A percentile compares a stretch with the other conserved stretches of the same genome.
Conservation (phyloP, 2,113 vertebrate genomes). For the Prunella himalayana region DNA sequence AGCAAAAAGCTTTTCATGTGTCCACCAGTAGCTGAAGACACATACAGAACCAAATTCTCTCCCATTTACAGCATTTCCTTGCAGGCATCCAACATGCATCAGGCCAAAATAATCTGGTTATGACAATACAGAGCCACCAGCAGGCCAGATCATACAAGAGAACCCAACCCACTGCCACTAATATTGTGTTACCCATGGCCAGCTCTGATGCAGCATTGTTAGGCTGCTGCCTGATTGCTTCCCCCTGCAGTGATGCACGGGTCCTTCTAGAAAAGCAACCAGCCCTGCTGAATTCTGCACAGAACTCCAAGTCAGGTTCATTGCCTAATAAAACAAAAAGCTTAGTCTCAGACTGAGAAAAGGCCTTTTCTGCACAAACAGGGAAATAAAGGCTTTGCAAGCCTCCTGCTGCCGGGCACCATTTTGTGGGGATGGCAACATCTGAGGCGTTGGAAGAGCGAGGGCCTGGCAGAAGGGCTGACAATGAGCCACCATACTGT, state of each 20-base stretch:
- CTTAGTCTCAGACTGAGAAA: background rate
- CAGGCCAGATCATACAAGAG: background rate
- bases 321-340: background rate
- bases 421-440: background rate
- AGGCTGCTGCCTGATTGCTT: accelerated
- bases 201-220: background rate
- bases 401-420: background rate
- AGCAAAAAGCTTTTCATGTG: background rate
- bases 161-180: background rate
- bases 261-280: background rate
- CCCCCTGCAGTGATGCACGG: accelerated
- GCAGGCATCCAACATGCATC: background rate
- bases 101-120: background rate
- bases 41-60: background rate
- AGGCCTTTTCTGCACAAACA: background rate
- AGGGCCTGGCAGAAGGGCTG: slow-evolving; percentile 4
- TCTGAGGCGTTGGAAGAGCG: background rate
- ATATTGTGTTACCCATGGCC: accelerated
- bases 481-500: slow-evolving; percentile 26
- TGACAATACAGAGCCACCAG: background rate
- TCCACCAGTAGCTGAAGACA: background rate
- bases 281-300: background rate
- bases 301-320: background rate
- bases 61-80: background rate
- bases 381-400: background rate